Conservation (phyloP, 2,888 invertebrate species). For the Erebia aethiops region DNA sequence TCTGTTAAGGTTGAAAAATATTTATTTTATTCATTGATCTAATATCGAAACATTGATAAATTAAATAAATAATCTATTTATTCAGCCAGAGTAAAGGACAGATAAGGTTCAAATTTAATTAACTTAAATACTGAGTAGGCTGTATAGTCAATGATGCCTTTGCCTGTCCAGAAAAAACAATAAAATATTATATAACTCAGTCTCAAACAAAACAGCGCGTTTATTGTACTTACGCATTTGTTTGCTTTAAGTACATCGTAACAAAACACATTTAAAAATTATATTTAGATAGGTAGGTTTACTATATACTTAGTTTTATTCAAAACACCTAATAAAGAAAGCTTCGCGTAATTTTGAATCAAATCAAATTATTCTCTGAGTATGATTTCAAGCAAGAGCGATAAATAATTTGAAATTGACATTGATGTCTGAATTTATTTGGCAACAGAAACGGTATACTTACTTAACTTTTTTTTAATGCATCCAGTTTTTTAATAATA, state of each 20-base stretch:
- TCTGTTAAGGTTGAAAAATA: too few species aligned
- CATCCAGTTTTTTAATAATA: slow-evolving; percentile 22
- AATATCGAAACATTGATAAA: too few species aligned
- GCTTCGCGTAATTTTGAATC: not conserved
- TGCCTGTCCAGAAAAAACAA: not conserved
- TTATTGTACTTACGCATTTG: too few species aligned
- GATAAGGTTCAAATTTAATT: too few species aligned
- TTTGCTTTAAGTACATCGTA: too few species aligned
- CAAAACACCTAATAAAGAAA: not conserved
- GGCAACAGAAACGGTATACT: slow-evolving; percentile 5
- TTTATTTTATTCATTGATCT: too few species aligned
- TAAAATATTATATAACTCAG: not conserved
- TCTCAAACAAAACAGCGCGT: too few species aligned
- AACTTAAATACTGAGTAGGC: not conserved
- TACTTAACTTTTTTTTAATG: slow-evolving; percentile 9
- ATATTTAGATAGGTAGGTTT: too few species aligned
- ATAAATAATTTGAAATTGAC: slow-evolving; percentile 4
- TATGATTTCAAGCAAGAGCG: not conserved
- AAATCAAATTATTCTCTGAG: not conserved
- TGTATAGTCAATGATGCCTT: not conserved
- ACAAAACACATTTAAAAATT: too few species aligned
- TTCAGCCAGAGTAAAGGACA: too few species aligned
- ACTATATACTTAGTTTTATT: not conserved
- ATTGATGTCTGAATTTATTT: slow-evolving; percentile 26
- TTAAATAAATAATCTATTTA: too few species aligned